Evolutionary conservation across 2,113 vertebrate species (phyloP).

Genomic region (Bettongia penicillata): DNA sequence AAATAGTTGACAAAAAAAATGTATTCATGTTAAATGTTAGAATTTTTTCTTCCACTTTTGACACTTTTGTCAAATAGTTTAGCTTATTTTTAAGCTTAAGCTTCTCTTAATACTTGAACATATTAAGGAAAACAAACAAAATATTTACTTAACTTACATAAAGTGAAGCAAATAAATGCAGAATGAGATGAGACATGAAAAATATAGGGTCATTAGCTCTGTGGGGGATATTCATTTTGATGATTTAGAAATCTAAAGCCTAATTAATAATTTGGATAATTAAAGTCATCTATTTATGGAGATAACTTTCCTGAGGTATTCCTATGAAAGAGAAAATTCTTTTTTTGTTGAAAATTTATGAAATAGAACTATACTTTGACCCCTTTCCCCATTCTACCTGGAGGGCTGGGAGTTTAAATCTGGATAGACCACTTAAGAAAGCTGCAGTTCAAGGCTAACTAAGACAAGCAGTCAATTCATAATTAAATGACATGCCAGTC

Average conservation of each 20-base stretch:
- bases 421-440: background rate
- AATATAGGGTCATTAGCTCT: background rate
- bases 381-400: background rate
- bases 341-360: constrained; percentile 5
- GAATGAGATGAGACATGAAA: background rate
- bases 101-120: background rate
- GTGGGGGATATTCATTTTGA: background rate
- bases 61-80: background rate
- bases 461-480: background rate
- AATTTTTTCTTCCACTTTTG: background rate
- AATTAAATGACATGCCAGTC: background rate
- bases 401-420: background rate
- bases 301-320: background rate
- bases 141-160: background rate
- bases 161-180: background rate
- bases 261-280: background rate
- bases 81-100: background rate
- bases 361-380: background rate
- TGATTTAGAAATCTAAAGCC: background rate
- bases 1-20: no score
- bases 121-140: background rate
- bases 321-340: constrained; percentile 7
- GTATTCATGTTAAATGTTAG: background rate
- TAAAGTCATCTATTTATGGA: background rate
- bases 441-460: background rate